Evolutionary conservation across 1,140 invertebrate species (phyloP).

Genomic region (Sitodiplosis mosellana): DNA sequence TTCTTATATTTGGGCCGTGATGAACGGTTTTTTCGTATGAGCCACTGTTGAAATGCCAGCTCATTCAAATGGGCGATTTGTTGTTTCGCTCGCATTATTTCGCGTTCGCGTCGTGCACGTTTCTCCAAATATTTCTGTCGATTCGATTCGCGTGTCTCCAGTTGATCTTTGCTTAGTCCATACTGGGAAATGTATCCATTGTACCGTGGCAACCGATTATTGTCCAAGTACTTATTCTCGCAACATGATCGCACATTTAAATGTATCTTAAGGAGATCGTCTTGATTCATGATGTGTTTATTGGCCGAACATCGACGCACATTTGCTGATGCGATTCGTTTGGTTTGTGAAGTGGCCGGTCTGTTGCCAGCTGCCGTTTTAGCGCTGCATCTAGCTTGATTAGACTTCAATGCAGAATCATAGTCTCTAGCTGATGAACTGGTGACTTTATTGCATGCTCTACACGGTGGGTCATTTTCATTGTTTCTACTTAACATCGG

Average conservation of each 20-base stretch:
- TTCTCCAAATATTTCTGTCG: conserved; percentile 12
- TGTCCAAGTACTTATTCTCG: conserved; percentile 17
- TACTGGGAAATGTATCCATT: conserved; percentile 24
- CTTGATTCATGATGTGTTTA: background rate
- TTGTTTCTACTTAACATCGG: background rate
- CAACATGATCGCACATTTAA: conserved; percentile 23
- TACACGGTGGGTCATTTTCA: background rate
- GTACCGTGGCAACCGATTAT: conserved; percentile 19
- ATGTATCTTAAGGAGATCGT: background rate
- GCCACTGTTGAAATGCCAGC: conserved; percentile 22
- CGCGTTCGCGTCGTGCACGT: background rate
- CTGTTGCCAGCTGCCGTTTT: background rate
- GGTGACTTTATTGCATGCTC: background rate
- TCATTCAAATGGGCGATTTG: conserved; percentile 23
- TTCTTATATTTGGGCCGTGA: conserved; percentile 22
- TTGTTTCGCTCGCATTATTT: conserved; percentile 11
- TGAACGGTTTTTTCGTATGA: conserved; percentile 23
- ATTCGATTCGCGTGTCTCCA: conserved; percentile 16
- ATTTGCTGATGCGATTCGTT: background rate
- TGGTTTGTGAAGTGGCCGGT: background rate
- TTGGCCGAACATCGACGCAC: background rate
- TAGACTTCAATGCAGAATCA: background rate
- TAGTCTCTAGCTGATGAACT: background rate
- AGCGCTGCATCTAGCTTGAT: background rate
- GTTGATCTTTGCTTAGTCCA: conserved; percentile 18